phyloP scores from a whole-genome alignment of 2,797 vertebrate genomes.

The Pangasius larnaudii region DNA sequence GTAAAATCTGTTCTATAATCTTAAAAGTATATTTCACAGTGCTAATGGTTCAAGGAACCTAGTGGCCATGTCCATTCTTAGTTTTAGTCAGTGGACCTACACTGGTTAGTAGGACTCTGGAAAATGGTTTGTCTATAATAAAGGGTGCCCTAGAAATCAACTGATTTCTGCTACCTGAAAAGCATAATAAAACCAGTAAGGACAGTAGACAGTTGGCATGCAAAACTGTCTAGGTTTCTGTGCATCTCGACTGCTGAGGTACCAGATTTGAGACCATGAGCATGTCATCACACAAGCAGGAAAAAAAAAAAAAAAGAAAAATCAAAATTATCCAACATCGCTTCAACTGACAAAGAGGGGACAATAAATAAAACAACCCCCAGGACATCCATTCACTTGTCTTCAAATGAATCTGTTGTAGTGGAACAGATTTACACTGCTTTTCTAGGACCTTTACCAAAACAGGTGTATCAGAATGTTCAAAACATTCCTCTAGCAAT shows the following conservation, averaged over 20 bases:
- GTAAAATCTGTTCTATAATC: neutral
- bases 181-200: too few relatives aligned
- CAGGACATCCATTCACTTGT: neutral
- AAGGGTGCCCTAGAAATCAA: neutral
- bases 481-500: neutral
- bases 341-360: too few relatives aligned
- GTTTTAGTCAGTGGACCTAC: too few relatives aligned
- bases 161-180: too few relatives aligned
- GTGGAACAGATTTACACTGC: neutral
- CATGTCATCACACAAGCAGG: neutral
- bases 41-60: neutral
- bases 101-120: too few relatives aligned
- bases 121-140: neutral
- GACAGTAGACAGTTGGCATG: neutral
- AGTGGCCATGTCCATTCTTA: neutral
- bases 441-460: neutral
- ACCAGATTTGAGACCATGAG: too few relatives aligned
- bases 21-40: neutral
- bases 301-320: neutral
- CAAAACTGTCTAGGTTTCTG: neutral
- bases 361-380: too few relatives aligned
- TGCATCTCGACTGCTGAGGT: neutral
- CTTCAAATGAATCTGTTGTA: neutral
- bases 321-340: neutral
- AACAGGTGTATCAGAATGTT: neutral